Evolutionary conservation across 2,797 vertebrate genomes (phyloP).

Genomic region (Enteromius mattozi): DNA sequence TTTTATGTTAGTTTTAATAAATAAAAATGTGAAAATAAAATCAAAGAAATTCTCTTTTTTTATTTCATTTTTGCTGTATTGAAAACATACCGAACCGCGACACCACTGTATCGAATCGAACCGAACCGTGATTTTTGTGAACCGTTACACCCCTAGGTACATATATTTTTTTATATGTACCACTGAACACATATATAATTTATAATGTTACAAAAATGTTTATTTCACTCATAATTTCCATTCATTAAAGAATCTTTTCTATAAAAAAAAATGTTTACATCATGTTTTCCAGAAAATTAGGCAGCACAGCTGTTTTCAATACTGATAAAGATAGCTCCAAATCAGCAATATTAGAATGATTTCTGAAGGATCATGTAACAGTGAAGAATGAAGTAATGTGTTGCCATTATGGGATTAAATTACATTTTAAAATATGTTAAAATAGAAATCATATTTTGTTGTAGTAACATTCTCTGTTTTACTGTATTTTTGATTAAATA

Average conservation of each 20-base stretch:
- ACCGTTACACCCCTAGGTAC: too few species aligned
- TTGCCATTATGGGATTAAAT: background rate
- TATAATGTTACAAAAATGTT: background rate
- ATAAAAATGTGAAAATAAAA: too few species aligned
- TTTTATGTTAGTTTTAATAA: too few species aligned
- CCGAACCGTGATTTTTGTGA: too few species aligned
- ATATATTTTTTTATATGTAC: background rate
- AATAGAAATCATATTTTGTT: background rate
- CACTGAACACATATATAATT: background rate
- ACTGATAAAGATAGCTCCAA: background rate
- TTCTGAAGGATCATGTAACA: conserved; percentile 2
- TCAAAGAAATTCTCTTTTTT: too few species aligned
- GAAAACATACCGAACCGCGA: too few species aligned
- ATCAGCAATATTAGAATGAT: conserved; percentile 9
- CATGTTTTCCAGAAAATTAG: background rate
- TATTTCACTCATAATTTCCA: background rate
- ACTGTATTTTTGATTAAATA: conserved; percentile 7
- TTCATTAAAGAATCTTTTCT: background rate
- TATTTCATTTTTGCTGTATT: too few species aligned
- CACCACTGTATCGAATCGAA: too few species aligned
- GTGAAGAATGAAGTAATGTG: background rate
- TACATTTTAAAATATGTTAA: background rate
- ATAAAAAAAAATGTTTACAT: background rate
- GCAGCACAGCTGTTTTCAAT: background rate
- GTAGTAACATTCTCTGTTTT: background rate